Evolutionary conservation across 64 coral and sea anemone genomes (phyloP).

Genomic region (Stichodactyla mertensii): DNA sequence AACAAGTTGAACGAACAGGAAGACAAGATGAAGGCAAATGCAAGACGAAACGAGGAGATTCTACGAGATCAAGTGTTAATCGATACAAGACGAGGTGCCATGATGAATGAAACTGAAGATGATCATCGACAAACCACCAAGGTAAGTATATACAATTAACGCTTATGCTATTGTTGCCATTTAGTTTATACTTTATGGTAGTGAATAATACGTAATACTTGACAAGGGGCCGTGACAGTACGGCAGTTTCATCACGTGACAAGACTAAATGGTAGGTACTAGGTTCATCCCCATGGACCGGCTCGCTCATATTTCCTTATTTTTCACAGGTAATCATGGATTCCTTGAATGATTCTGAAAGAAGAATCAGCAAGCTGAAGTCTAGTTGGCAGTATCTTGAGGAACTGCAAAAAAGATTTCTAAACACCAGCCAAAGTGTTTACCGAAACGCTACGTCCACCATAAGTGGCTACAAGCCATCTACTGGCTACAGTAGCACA

Average conservation of each 20-base stretch:
- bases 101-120: background rate
- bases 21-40: background rate
- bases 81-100: background rate
- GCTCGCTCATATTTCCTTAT: background rate
- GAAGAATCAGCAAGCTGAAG: background rate
- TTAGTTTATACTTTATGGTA: background rate
- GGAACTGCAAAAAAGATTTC: background rate
- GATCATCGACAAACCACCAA: background rate
- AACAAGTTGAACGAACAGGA: background rate
- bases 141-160: background rate
- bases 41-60: background rate
- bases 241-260: too few relatives aligned
- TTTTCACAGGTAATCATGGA: background rate
- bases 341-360: background rate
- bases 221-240: too few relatives aligned
- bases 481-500: too few relatives aligned
- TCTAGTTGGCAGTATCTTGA: background rate
- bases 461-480: too few relatives aligned
- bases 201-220: too few relatives aligned
- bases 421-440: background rate
- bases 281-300: background rate
- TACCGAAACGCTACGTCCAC: background rate
- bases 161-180: background rate
- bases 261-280: background rate
- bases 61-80: background rate